Evolutionary conservation across 2,888 invertebrate species (phyloP), one percentile per base, ranked within the genome.

Genomic region (Augochlorella aurata): DNA sequence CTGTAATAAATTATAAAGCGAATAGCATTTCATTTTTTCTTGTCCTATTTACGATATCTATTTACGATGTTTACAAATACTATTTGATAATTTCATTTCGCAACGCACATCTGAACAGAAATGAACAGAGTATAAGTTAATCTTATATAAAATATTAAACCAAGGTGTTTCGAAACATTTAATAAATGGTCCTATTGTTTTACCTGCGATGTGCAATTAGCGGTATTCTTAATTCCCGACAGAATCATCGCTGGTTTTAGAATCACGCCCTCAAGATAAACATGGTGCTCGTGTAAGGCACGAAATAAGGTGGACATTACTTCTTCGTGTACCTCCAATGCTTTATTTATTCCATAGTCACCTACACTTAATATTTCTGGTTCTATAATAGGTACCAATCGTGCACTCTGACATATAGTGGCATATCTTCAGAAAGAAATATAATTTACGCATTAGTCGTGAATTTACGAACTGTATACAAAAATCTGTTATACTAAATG

Each of bases 231-330:
- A 9, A 82, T 80, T 72, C 98, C 98, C 83, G 97, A 95, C 80
- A 97, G 98, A 81, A 99, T 98, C 99, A 99, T 99, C 95, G 99
- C 99, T 79, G 99, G 98, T 94, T 99, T 99, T 90, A 99, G 95
- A 52, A 99, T 96, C 29, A 98, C 98, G 82, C 99, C 99, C 94
- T 99, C 99, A 90, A 99, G 95, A 95, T 95, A 99, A 83, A 99
- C 98, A 93, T 98, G 98, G 94, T 99, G 99, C 93, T 99, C 98
- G 91, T 95, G 97, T 86, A 99, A 95, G 14, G 99, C 98, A 4
- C 86, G 88, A 74, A 90, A 89, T 21, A 91, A 63, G n/a, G 84
- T 83, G 0, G 91, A 91, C 4, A 90, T 44, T 45, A 91, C 83
- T 45, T 91, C 88, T 82, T 90, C 88, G 77, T 90, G 91, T 74